phyloP scores from a whole-genome alignment of 2,888 invertebrate genomes.

The Caenorhabditis drosophilae region DNA sequence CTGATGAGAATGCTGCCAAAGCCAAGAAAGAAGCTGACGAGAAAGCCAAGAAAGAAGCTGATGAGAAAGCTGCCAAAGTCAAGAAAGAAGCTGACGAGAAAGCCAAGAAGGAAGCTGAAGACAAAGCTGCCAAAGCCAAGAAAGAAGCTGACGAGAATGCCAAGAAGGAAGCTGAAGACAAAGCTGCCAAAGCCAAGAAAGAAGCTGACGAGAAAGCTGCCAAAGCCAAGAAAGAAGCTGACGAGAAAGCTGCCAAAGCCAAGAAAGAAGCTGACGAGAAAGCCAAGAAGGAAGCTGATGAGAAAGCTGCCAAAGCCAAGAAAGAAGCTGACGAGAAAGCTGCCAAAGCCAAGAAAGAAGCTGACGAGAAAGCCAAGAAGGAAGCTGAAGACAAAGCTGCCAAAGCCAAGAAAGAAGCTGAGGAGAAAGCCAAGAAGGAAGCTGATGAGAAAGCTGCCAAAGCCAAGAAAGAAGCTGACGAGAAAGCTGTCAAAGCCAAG shows the following conservation, averaged over 20 bases:
- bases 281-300: constrained; percentile 2
- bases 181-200: not conserved
- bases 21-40: constrained; percentile 5
- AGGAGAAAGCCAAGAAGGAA: constrained; percentile 3
- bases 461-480: constrained; percentile 8
- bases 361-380: not conserved
- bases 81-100: constrained; percentile 2
- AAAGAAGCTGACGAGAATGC: not conserved
- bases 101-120: no score
- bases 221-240: not conserved
- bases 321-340: not conserved
- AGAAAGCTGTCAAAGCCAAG: constrained; percentile 3
- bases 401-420: not conserved
- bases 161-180: not conserved
- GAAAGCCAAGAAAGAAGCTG: constrained; percentile 6
- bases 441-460: not conserved
- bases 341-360: not conserved
- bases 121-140: not conserved
- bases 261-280: constrained; percentile 1
- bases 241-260: not conserved
- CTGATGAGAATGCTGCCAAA: constrained; percentile 3
- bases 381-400: not conserved
- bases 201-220: no score
- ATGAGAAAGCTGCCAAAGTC: constrained; percentile 1
- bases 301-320: not conserved